Evolutionary conservation across 2,888 invertebrate genomes (phyloP).

Genomic region (Acleris sparsana): DNA sequence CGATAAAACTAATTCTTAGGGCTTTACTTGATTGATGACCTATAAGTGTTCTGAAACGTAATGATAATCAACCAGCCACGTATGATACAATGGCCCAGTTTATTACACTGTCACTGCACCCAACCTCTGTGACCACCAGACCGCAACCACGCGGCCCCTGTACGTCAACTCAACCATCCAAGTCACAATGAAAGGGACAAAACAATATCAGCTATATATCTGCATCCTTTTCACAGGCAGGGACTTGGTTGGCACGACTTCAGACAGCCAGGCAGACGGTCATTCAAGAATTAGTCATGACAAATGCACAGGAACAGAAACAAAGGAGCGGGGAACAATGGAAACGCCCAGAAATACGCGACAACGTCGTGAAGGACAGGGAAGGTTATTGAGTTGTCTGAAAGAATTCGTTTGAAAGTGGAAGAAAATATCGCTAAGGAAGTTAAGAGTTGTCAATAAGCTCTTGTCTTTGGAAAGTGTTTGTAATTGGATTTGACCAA

Average conservation of each 20-base stretch:
- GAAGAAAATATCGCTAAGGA: neutral
- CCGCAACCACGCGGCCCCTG: neutral
- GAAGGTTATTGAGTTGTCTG: neutral
- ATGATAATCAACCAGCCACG: neutral
- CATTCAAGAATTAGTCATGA: constrained; percentile 31
- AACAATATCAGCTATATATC: no score
- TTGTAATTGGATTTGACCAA: neutral
- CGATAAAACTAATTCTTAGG: no score
- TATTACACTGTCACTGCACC: constrained; percentile 1
- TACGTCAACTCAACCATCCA: no score
- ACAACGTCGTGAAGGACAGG: constrained; percentile 9
- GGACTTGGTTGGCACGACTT: neutral
- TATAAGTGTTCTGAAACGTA: no score
- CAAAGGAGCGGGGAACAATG: constrained; percentile 15
- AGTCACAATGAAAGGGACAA: no score
- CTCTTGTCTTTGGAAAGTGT: no score
- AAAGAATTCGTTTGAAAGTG: no score
- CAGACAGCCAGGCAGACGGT: constrained; percentile 26
- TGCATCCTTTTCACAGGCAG: no score
- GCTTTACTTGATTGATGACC: no score
- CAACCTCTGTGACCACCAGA: constrained; percentile 9
- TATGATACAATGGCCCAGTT: constrained; percentile 1
- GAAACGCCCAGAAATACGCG: neutral
- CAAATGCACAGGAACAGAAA: constrained; percentile 4
- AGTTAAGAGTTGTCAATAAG: neutral